Base-by-base conservation (phyloP, 1,140 invertebrate genomes). In the Eumaeus atala region DNA sequence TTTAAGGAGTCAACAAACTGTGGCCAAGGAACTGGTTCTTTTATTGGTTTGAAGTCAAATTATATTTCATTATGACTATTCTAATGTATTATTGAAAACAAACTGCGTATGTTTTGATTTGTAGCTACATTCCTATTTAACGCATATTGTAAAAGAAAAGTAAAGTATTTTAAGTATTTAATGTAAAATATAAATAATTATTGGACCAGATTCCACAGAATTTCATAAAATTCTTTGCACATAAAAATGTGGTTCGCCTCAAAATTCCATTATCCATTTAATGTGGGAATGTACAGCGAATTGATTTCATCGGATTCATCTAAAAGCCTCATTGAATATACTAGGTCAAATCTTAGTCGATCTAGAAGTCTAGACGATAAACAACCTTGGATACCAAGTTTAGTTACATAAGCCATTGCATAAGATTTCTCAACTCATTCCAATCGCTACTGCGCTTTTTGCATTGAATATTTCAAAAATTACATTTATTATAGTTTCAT, bases 1-100 rank as follows among this genome's bases (percentile, higher is more conserved):
- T 80, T 67, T 48, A 72, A 72, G 77, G 73, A 81, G 82, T 85
- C 82, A 85, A 84, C 72, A 85, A 85, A 84, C 82, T 67, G 72
- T 62, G 56, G 48, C 51, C 51, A 48, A 69, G 61, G 61, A 83
- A 84, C 80, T 62, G 75, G 80, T 85, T 85, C 64, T 71, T 73
- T 70, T 77, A 72, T 78, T 78, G 74, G 71, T 75, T 79, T 76
- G 72, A 70, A 74, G 72, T 74, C 72, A 78, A 78, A 78, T 72
- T 71, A 69, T 72, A 74, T 77, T 68, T 72, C 65, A 66, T 58
- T 67, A 68, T 70, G 58, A 58, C 52, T 61, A 60, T 66, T 38
- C 36, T 28, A 28, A 28, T 28, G 56, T 62, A 66, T 63, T 61
- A 56, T 60, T 54, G 57, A 63, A 57, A 56, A 58, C 44, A 37